Evolutionary conservation across 2,113 vertebrate genomes (phyloP).

Genomic region (Budorcas taxicolor): DNA sequence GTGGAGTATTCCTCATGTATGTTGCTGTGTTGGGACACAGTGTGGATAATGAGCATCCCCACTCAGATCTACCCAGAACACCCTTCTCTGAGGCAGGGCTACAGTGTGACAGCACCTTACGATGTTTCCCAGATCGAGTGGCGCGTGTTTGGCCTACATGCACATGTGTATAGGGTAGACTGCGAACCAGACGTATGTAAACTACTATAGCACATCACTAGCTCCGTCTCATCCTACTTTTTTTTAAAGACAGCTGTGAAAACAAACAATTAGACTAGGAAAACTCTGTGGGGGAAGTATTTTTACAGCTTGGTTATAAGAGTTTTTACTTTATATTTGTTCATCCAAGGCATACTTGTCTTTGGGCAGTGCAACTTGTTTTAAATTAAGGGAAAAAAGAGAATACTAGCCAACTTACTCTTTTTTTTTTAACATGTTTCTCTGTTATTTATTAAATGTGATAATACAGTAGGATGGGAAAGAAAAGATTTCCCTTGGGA

Average conservation of each 20-base stretch:
- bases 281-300: not conserved
- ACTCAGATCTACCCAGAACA: not conserved
- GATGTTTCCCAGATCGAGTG: not conserved
- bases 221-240: not conserved
- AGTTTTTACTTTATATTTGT: slow-evolving; percentile 39
- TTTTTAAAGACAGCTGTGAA: slow-evolving; percentile 18
- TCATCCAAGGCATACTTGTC: not conserved
- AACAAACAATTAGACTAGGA: slow-evolving; percentile 23
- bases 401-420: not conserved
- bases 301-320: slow-evolving; percentile 38
- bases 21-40: not conserved
- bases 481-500: not conserved
- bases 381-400: not conserved
- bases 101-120: not conserved
- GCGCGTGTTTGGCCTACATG: not conserved
- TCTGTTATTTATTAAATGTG: not conserved
- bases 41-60: not conserved
- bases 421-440: not conserved
- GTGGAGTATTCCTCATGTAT: not conserved
- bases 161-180: not conserved
- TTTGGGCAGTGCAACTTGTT: not conserved
- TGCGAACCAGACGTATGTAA: not conserved
- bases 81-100: not conserved
- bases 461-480: not conserved
- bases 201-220: not conserved